Evolutionary conservation across 2,113 vertebrate species (phyloP), one percentile per base, ranked within the genome.

Genomic region (Scomber japonicus): DNA sequence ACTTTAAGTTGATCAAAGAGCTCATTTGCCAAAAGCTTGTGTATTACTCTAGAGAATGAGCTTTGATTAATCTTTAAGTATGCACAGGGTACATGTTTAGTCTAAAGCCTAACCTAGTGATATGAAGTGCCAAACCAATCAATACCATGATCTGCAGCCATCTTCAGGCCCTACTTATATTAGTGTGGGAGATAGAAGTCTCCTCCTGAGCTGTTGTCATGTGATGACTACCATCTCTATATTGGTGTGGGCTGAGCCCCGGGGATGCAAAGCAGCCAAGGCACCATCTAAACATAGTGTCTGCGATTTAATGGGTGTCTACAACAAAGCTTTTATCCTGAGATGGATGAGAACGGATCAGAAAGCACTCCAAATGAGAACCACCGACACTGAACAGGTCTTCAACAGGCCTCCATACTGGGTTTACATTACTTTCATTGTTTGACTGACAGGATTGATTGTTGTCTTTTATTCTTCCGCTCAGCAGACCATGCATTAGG

Each of bases 281-380:
- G 56, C 19, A 49, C 30, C 11, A 59, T 81, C 24, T 4, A 27
- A 56, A 56, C 5, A 66, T 53, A 54, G 54, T 27, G 24, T 51
- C 31, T 17, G 48, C 13, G 56, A 49, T 57, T 56, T 70, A 80
- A 71, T 59, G 45, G 40, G 27, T 17, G 45, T 60, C 6, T 51
- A n/a, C 48, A 44, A 24, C n/a, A 57, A 60, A 45, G 56, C 27
- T 63, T 35, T 57, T 53, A 65, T 5, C 12, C 40, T 17, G 54
- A 73, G 35, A 35, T 13, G 14, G 21, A 44, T 57, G 31, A 57
- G 60, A 55, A 19, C 27, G 24, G 55, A 83, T 55, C 57, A 54
- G 19, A 74, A 77, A 16, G 0, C 8, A 15, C 50, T 40, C 3
- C 30, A 62, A 61, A 9, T 66, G 5, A 35, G 57, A 57, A 48